Evolutionary conservation across 2,113 vertebrate species (phyloP).

Genomic region (Narcine bancroftii): DNA sequence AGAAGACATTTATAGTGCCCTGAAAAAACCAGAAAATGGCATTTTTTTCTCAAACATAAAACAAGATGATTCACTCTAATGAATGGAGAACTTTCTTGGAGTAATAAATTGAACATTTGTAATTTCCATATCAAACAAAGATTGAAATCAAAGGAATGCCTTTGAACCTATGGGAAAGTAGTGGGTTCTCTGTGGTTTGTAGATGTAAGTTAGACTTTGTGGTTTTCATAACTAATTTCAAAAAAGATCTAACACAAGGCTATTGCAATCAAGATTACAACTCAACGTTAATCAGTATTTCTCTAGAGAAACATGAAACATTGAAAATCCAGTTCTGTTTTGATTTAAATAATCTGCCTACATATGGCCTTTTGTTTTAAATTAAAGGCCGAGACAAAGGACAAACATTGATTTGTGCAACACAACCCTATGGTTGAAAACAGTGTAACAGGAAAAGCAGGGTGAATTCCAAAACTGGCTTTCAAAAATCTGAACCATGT

Average conservation of each 20-base stretch:
- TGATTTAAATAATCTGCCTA: neutral
- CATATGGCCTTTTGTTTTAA: neutral
- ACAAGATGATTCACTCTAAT: neutral
- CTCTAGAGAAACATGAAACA: neutral
- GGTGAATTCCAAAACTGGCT: neutral
- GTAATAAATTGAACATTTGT: neutral
- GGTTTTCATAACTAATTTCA: neutral
- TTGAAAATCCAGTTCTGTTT: neutral
- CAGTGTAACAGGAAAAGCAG: neutral
- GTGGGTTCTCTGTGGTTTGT: neutral
- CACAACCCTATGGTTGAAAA: neutral
- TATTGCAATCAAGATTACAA: neutral
- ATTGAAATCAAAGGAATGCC: neutral
- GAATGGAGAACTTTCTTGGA: neutral
- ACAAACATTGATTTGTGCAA: neutral
- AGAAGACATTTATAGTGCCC: neutral
- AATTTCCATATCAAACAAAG: neutral
- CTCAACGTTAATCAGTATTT: neutral
- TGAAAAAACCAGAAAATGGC: neutral
- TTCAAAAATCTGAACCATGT: neutral
- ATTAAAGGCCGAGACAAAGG: neutral
- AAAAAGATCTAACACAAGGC: neutral
- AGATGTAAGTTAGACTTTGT: neutral
- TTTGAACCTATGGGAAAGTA: neutral
- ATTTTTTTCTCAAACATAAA: neutral